Conservation (phyloP, 2,888 invertebrate species). For the Himalopsyche tibetana region DNA sequence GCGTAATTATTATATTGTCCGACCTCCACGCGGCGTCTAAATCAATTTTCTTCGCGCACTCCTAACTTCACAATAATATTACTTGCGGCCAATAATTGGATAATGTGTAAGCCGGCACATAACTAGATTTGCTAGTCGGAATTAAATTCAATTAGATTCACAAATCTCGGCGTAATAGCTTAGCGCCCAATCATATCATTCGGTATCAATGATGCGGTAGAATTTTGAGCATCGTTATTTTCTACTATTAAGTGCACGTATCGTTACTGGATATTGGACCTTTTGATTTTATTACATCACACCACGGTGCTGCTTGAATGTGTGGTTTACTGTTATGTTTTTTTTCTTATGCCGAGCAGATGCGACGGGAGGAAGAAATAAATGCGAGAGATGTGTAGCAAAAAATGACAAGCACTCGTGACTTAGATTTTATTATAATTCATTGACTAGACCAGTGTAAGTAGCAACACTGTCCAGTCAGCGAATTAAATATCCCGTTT, state of each 20-base stretch:
- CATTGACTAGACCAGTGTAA: no score
- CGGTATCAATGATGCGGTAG: constrained; percentile 14
- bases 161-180: neutral
- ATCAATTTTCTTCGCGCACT: neutral
- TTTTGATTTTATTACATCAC: no score
- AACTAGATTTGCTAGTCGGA: constrained; percentile 17
- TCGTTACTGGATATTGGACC: no score
- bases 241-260: neutral
- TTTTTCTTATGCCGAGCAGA: no score
- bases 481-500: no score
- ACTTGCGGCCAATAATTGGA: constrained; percentile 10
- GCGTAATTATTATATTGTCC: neutral
- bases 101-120: constrained; percentile 10
- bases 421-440: no score
- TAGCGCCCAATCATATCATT: neutral
- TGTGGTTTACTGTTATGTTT: no score
- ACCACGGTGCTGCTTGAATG: no score
- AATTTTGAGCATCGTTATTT: neutral
- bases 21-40: constrained; percentile 3
- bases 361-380: no score
- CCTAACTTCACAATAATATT: neutral
- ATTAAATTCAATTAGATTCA: constrained; percentile 25
- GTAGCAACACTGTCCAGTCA: no score
- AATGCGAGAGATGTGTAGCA: no score
- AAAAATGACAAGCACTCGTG: no score